Base-by-base conservation (phyloP, 2,113 vertebrate genomes). In the Isichthys henryi region DNA sequence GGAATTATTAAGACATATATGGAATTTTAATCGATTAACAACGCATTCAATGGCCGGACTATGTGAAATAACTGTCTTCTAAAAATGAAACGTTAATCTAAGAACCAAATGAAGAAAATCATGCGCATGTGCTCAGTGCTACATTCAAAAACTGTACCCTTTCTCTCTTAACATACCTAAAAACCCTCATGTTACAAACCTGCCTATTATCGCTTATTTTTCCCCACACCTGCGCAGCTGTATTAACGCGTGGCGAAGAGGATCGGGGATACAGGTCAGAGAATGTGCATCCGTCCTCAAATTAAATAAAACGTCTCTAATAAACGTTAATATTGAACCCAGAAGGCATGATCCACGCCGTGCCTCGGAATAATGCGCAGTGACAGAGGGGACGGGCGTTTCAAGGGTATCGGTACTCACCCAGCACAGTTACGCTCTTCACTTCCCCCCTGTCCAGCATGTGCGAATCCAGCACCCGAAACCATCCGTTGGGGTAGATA, bases 401-500 rank as follows among this genome's bases (percentile, higher is more conserved):
- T 84, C 39, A 89, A 86, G 39, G 90, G 39, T 84, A 86, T 39
- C 31, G 35, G 23, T 88, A 91, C 95, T 89, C 94, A 97, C 97
- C 96, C 88, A 97, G 92, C 21, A 96, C 88, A 3, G 93, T 93
- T 48, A 96, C 91, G 88, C 90, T 94, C 89, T 92, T 94, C 53
- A 95, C 95, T 4, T 95, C 90, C 0, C 95, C 96, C 5, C 84
- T 92, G 48, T 91, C 89, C 92, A 97, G 94, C 93, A 92, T 91
- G 90, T 89, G 92, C 0, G 97, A 96, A 92, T 95, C 95, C 91
- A 97, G 90, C 23, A 96, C 93, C 0, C 95, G 94, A 93, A 95
- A 97, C 96, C 97, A 97, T 91, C 97, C 97, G 90, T 97, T 96
- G 2, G 97, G 97, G 56, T 95, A 98, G 0, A 96, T 91, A 0